Conservation (phyloP, 2,113 vertebrate genomes). For the Pangasianodon hypophthalmus region DNA sequence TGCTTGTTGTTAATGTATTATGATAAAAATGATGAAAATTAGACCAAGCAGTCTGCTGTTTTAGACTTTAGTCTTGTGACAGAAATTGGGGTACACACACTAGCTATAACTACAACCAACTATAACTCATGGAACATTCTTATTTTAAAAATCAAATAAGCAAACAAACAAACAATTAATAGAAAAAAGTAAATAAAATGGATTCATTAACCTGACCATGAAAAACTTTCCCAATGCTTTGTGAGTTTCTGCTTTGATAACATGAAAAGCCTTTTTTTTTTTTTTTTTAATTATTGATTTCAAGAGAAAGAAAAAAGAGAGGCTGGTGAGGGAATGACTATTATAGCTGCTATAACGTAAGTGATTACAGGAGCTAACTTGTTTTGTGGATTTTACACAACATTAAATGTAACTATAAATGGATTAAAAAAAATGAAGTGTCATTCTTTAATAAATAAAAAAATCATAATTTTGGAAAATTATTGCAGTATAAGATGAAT, state of each 20-base stretch:
- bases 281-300: not conserved
- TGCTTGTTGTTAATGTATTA: not conserved
- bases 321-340: not conserved
- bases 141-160: not conserved
- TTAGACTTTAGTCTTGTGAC: not conserved
- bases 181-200: not conserved
- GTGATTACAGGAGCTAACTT: not conserved
- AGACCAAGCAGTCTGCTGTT: not conserved
- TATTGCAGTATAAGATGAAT: not conserved
- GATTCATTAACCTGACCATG: not conserved
- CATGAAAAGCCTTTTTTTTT: not conserved
- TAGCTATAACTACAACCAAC: not conserved
- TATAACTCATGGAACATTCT: not conserved
- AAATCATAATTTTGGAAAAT: not conserved
- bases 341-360: not conserved
- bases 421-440: too few relatives aligned
- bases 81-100: not conserved
- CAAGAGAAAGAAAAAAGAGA: not conserved
- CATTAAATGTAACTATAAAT: too few relatives aligned
- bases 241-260: not conserved
- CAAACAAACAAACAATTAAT: not conserved
- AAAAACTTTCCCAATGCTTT: not conserved
- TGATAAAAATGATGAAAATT: not conserved
- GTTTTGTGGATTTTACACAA: not conserved
- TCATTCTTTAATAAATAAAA: too few relatives aligned